Evolutionary conservation across 2,113 vertebrate genomes (phyloP).

Genomic region (Cyprinus carpio): DNA sequence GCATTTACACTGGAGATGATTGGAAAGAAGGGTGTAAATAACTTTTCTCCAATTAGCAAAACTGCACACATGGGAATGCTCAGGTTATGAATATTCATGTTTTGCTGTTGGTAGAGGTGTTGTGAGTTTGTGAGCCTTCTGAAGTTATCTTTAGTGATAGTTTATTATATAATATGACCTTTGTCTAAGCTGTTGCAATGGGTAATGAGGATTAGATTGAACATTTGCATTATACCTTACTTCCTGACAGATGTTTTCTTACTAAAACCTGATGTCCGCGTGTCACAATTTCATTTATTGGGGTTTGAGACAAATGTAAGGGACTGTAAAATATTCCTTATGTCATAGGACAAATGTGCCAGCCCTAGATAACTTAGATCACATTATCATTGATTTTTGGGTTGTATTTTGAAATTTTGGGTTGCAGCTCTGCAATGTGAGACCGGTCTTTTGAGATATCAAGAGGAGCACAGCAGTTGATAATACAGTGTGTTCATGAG

Average conservation of each 20-base stretch:
- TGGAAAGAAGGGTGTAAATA: background rate
- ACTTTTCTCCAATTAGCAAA: background rate
- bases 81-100: background rate
- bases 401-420: background rate
- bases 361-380: background rate
- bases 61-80: background rate
- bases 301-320: background rate
- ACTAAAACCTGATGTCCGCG: background rate
- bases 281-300: background rate
- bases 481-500: too few species aligned
- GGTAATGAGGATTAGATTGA: background rate
- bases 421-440: background rate
- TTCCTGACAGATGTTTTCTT: background rate
- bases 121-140: background rate
- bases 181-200: background rate
- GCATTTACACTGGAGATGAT: background rate
- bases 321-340: background rate
- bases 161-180: background rate
- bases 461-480: too few species aligned
- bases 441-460: too few species aligned
- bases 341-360: background rate
- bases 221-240: background rate
- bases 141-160: background rate
- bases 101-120: background rate
- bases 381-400: background rate